Conservation (phyloP, 37 sponge, comb jelly and placozoan genomes). For the Bolinopsis microptera region DNA sequence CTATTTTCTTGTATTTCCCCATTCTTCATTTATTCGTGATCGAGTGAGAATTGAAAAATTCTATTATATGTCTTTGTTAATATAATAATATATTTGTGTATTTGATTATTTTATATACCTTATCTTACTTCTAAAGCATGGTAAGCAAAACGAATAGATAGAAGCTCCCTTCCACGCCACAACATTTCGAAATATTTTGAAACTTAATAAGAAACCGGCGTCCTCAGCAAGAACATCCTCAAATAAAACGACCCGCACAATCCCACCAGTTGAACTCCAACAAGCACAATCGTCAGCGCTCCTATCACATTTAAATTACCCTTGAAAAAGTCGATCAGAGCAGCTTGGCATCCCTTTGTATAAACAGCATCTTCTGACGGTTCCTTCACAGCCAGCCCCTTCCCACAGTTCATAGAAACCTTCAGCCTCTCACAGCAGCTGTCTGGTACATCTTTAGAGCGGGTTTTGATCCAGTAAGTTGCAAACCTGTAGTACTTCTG, state of each 20-base stretch:
- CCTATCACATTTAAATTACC: not conserved
- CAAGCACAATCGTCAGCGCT: not conserved
- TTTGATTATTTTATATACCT: not conserved
- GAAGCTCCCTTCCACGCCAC: no score
- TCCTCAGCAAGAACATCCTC: not conserved
- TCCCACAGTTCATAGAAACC: not conserved
- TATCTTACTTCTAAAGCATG: not conserved
- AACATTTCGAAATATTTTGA: no score
- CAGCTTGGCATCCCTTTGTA: not conserved
- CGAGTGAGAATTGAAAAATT: not conserved
- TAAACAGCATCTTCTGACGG: not conserved
- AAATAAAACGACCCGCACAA: not conserved
- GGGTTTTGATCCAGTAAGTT: not conserved
- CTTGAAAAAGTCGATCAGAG: not conserved
- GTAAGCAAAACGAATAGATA: no score
- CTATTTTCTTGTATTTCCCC: not conserved
- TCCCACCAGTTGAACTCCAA: not conserved
- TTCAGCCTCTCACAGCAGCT: not conserved
- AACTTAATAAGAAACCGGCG: not conserved
- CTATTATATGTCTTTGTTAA: not conserved
- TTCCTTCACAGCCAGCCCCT: not conserved
- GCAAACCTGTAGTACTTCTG: not conserved
- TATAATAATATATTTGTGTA: not conserved
- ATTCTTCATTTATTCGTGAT: not conserved
- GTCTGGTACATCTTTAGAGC: not conserved